These are phyloP conservation scores for Caenorhabditis remanei DNA, from an alignment of 1,140 invertebrate genomes.

Conservation along the genomic window DNA sequence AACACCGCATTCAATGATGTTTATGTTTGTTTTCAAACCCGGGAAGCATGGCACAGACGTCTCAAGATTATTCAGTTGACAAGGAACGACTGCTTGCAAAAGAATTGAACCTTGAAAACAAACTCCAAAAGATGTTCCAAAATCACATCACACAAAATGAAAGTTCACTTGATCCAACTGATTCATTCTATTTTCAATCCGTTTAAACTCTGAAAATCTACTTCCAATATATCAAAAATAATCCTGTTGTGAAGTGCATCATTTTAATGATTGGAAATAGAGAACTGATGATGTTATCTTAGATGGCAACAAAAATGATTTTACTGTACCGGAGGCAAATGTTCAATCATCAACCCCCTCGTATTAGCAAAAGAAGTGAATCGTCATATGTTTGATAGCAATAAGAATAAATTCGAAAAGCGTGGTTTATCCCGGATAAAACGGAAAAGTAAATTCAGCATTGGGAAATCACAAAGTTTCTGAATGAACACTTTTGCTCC, in stretches of 20 bases:
- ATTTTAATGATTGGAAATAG: too few relatives aligned
- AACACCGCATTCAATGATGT: background rate
- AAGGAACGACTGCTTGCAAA: too few relatives aligned
- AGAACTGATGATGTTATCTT: too few relatives aligned
- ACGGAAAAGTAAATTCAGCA: background rate
- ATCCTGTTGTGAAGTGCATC: too few relatives aligned
- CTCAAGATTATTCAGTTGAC: background rate
- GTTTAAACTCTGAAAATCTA: too few relatives aligned
- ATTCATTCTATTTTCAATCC: background rate
- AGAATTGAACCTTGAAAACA: too few relatives aligned
- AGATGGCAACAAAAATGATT: too few relatives aligned
- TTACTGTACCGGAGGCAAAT: too few relatives aligned
- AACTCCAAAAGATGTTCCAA: background rate
- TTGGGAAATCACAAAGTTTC: background rate
- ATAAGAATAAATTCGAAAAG: background rate
- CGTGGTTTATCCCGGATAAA: constrained; percentile 5
- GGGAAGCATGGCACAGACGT: background rate
- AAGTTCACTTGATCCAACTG: background rate
- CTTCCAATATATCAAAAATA: too few relatives aligned
- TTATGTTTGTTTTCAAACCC: background rate
- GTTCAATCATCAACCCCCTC: too few relatives aligned
- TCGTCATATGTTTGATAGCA: background rate
- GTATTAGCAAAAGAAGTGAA: too few relatives aligned
- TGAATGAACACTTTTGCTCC: background rate
- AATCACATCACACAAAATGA: background rate